Percentiles rank a stretch among this genome's conserved stretches.
Evolutionary conservation across 2,113 vertebrate species (phyloP).

Genomic region (Sebastes schlegelii): DNA sequence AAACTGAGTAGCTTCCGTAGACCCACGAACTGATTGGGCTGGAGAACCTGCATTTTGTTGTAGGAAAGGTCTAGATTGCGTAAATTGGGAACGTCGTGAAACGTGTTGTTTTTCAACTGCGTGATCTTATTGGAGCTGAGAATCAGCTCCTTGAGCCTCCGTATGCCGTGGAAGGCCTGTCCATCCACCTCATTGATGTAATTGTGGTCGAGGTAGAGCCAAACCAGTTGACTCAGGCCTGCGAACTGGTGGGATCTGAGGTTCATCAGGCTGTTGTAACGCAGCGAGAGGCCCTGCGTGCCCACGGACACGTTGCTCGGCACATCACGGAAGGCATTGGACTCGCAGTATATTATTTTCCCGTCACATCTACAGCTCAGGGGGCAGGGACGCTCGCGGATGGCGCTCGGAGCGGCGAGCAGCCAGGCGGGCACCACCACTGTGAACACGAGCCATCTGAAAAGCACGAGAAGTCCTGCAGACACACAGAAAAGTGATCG

Average conservation of each 20-base stretch:
- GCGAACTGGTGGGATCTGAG: constrained; percentile 94
- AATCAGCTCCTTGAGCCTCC: constrained; percentile 96
- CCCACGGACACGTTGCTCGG: constrained; percentile 94
- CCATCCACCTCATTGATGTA: constrained; percentile 93
- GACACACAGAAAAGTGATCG: constrained; percentile 62
- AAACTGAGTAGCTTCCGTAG: constrained; percentile 94
- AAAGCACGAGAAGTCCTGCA: constrained; percentile 85
- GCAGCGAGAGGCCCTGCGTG: constrained; percentile 94
- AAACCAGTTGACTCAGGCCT: constrained; percentile 94
- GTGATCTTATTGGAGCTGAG: constrained; percentile 97
- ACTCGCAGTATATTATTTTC: constrained; percentile 99
- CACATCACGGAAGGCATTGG: constrained; percentile 94
- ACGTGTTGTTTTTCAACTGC: constrained; percentile 92
- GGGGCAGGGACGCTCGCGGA: constrained; percentile 94
- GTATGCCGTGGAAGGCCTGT: constrained; percentile 94
- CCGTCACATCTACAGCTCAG: constrained; percentile 96
- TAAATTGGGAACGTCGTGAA: constrained; percentile 94
- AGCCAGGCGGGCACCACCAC: constrained; percentile 85
- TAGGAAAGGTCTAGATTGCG: constrained; percentile 97
- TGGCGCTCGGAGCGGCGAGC: constrained; percentile 81
- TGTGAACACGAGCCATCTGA: constrained; percentile 85
- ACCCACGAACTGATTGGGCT: constrained; percentile 92
- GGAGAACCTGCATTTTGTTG: constrained; percentile 93
- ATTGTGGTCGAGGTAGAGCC: constrained; percentile 99
- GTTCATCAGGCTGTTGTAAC: constrained; percentile 97